Evolutionary conservation across 2,888 invertebrate species (phyloP).

Genomic region (Lasioglossum malachurum): DNA sequence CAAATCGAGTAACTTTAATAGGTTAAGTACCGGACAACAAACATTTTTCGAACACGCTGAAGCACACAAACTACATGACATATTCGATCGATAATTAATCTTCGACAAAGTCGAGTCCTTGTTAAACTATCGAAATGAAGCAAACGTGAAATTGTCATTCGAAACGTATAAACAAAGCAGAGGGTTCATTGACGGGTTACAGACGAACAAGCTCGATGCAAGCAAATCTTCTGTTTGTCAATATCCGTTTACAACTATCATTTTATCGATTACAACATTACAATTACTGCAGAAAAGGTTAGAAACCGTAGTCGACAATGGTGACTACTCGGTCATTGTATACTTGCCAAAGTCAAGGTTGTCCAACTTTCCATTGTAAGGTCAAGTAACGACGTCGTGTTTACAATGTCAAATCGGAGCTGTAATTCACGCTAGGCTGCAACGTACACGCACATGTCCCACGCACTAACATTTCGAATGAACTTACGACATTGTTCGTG

Average conservation of each 20-base stretch:
- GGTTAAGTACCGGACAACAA: background rate
- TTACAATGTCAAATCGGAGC: constrained; percentile 57
- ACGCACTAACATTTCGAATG: constrained; percentile 39
- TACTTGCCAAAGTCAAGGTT: constrained; percentile 79
- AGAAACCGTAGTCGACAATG: constrained; percentile 27
- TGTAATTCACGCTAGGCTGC: constrained; percentile 49
- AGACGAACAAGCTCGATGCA: background rate
- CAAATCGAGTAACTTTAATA: background rate
- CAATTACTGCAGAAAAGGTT: background rate
- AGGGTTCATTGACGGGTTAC: background rate
- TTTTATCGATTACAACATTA: constrained; percentile 18
- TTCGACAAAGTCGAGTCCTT: background rate
- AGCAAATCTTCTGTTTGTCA: background rate
- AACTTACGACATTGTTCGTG: constrained; percentile 45
- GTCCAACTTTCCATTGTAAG: constrained; percentile 71
- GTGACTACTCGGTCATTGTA: constrained; percentile 53
- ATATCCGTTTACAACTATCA: background rate
- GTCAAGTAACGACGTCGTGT: constrained; percentile 62
- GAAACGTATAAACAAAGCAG: background rate
- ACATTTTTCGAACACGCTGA: background rate
- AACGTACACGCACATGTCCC: constrained; percentile 40
- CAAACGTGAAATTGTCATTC: background rate
- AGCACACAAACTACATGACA: background rate
- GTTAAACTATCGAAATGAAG: background rate
- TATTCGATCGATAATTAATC: background rate